Conservation (phyloP, 2,888 invertebrate genomes). For the Falcaria lacertinaria region DNA sequence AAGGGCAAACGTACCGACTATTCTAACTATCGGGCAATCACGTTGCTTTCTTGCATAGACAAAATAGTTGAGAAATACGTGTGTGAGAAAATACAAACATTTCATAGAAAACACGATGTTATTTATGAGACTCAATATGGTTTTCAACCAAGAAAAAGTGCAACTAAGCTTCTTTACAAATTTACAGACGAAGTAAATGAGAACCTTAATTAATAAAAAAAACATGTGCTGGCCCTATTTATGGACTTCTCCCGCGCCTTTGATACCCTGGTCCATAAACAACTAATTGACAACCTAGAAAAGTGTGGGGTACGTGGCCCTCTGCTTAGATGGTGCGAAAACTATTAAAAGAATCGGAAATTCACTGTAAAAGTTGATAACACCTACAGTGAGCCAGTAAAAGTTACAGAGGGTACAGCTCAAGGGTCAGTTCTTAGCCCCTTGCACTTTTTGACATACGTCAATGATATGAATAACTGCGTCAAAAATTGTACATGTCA, state of each 20-base stretch:
- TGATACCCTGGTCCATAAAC: constrained; percentile 14
- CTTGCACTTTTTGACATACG: neutral
- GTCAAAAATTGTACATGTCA: neutral
- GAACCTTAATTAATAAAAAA: constrained; percentile 9
- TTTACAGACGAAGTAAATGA: constrained; percentile 15
- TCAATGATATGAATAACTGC: constrained; percentile 45
- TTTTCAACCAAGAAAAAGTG: constrained; percentile 5
- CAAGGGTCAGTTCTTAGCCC: constrained; percentile 19
- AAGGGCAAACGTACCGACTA: constrained; percentile 8
- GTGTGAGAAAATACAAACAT: constrained; percentile 10
- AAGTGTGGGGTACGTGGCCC: constrained; percentile 7
- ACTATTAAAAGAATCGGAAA: constrained; percentile 5
- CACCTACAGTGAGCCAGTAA: constrained; percentile 4
- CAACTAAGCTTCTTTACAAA: constrained; percentile 6
- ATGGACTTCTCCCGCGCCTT: constrained; percentile 17
- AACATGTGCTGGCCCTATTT: constrained; percentile 6
- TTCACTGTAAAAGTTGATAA: constrained; percentile 8
- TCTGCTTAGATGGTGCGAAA: constrained; percentile 8
- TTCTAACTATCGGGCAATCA: constrained; percentile 15
- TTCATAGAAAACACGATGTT: constrained; percentile 8
- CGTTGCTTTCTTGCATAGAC: constrained; percentile 15
- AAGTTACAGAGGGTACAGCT: constrained; percentile 12
- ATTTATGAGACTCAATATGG: constrained; percentile 1
- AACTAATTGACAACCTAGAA: constrained; percentile 7
- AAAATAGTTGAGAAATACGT: constrained; percentile 18